Conservation (phyloP, 2,113 vertebrate species). For the Odocoileus virginianus region DNA sequence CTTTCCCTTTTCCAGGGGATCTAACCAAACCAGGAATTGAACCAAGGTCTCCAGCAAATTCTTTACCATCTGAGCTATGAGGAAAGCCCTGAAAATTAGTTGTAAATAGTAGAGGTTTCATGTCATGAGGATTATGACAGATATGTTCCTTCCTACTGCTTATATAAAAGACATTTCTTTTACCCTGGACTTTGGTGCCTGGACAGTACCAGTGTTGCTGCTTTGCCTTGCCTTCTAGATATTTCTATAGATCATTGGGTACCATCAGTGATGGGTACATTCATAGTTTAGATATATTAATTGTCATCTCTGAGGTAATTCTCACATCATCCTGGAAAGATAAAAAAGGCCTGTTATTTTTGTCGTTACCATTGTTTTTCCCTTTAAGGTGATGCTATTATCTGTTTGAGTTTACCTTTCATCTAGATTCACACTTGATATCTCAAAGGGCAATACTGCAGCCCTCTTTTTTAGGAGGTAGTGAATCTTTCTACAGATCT, state of each 20-base stretch:
- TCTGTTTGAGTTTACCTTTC: slow-evolving; percentile 7
- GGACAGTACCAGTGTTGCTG: accelerated
- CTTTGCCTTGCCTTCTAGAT: background rate
- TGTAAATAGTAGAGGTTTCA: background rate
- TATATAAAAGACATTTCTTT: background rate
- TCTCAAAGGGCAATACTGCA: background rate
- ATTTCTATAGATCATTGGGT: background rate
- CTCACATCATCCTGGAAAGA: background rate
- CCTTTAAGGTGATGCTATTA: background rate
- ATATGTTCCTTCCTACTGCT: background rate
- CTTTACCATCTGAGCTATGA: background rate
- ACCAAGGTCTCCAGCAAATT: background rate
- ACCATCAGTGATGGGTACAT: accelerated
- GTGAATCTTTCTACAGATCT: background rate
- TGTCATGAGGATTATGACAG: background rate
- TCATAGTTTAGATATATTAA: background rate
- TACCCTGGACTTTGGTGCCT: background rate
- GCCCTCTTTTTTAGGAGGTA: background rate
- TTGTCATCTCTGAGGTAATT: background rate
- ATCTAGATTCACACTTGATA: slow-evolving; percentile 36
- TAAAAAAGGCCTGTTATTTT: background rate
- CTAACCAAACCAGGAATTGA: background rate
- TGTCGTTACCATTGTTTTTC: background rate
- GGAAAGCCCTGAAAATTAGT: background rate
- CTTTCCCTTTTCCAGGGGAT: background rate